Percentiles rank a stretch among this genome's conserved stretches.
These are phyloP conservation scores for Mesodorylaimus sp. DNA, from an alignment of 2,888 invertebrate genomes.

Conservation along the genomic window DNA sequence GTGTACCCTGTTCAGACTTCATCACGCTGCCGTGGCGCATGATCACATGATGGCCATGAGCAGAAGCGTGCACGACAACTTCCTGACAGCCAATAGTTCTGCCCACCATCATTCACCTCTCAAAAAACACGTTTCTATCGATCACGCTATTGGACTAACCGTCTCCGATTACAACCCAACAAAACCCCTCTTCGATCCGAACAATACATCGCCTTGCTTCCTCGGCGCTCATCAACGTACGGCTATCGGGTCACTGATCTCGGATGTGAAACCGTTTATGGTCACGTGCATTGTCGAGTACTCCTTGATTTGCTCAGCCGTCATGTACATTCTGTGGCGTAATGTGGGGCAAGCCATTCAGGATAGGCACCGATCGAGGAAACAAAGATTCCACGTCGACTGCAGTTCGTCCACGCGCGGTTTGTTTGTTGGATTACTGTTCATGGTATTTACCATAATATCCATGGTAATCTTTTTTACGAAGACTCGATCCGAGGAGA, in stretches of 20 bases:
- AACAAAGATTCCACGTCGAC: neutral
- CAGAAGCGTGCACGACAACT: too few relatives aligned
- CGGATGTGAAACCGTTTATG: neutral
- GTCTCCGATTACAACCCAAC: too few relatives aligned
- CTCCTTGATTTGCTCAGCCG: slow-evolving; percentile 74
- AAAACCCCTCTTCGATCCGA: too few relatives aligned
- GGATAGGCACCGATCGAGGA: neutral
- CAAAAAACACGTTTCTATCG: too few relatives aligned
- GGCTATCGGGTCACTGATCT: too few relatives aligned
- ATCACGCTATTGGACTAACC: too few relatives aligned
- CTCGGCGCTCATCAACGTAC: too few relatives aligned
- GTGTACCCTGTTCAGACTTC: neutral
- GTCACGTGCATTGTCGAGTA: slow-evolving; percentile 69
- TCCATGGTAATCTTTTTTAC: neutral
- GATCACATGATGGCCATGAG: too few relatives aligned
- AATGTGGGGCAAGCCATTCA: slow-evolving; percentile 38
- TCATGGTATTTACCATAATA: neutral
- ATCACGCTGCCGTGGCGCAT: too few relatives aligned
- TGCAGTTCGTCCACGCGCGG: neutral
- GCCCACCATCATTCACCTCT: too few relatives aligned
- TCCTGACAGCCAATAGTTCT: too few relatives aligned
- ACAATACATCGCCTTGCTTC: too few relatives aligned
- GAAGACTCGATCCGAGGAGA: neutral
- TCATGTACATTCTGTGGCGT: slow-evolving; percentile 88
- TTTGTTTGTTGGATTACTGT: neutral